Evolutionary conservation across 1,140 invertebrate species (phyloP).

Genomic region (Coptotermes formosanus): DNA sequence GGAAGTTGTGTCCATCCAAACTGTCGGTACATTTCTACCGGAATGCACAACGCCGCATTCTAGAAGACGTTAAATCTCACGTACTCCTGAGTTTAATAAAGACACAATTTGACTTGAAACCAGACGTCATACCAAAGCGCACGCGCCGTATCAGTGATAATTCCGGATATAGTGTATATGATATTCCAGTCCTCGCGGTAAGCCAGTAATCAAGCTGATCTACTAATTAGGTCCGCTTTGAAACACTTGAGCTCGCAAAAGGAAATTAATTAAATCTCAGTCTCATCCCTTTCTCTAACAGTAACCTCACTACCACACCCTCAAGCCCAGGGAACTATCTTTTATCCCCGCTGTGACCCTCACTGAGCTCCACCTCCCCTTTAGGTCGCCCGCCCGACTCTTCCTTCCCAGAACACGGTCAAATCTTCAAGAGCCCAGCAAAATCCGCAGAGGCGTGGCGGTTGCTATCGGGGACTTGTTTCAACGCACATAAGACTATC

Average conservation of each 20-base stretch:
- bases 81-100: too few relatives aligned
- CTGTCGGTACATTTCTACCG: too few relatives aligned
- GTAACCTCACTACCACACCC: not conserved
- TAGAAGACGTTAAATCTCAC: too few relatives aligned
- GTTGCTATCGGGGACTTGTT: not conserved
- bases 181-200: not conserved
- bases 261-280: slow-evolving; percentile 25
- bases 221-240: slow-evolving; percentile 12
- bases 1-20: too few relatives aligned
- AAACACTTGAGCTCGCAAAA: slow-evolving; percentile 23
- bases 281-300: not conserved
- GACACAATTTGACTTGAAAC: not conserved
- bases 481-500: not conserved
- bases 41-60: too few relatives aligned
- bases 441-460: not conserved
- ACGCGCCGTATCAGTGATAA: not conserved
- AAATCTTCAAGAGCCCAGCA: not conserved
- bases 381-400: not conserved
- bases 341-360: not conserved
- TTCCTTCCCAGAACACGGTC: not conserved
- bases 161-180: not conserved
- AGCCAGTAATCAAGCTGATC: not conserved
- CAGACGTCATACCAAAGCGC: not conserved
- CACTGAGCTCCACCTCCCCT: not conserved
- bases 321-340: not conserved